Percentiles rank a stretch among this genome's conserved stretches.
Evolutionary conservation across 2,888 invertebrate genomes (phyloP).

Genomic region (Sthenelais limicola): DNA sequence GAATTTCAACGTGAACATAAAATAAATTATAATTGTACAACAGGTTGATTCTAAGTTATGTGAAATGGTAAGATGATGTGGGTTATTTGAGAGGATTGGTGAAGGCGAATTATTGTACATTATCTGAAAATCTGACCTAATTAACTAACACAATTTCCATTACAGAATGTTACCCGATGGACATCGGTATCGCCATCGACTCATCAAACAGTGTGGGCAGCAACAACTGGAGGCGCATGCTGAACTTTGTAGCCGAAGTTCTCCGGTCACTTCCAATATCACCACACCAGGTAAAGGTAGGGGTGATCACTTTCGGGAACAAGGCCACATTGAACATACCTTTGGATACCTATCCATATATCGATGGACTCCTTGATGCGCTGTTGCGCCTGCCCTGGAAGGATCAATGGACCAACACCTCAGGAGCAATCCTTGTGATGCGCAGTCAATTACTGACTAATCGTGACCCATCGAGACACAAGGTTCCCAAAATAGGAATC

Average conservation of each 20-base stretch:
- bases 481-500: not conserved
- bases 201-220: not conserved
- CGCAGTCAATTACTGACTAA: constrained; percentile 1
- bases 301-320: not conserved
- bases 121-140: no score
- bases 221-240: not conserved
- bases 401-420: constrained; percentile 14
- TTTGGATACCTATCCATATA: not conserved
- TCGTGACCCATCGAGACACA: not conserved
- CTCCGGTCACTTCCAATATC: constrained; percentile 10
- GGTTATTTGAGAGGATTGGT: no score
- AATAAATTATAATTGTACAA: no score
- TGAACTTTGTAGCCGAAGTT: constrained; percentile 9
- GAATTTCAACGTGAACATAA: no score
- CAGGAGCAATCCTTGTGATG: constrained; percentile 13
- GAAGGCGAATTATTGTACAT: no score
- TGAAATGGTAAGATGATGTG: no score
- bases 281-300: constrained; percentile 13
- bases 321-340: not conserved
- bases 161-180: constrained; percentile 24
- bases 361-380: not conserved
- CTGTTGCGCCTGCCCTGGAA: not conserved
- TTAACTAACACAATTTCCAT: not conserved
- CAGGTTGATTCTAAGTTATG: no score
- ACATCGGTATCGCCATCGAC: constrained; percentile 8